These are phyloP conservation scores for Crocuta crocuta DNA, from an alignment of 2,113 vertebrate species.

Conservation along the genomic window DNA sequence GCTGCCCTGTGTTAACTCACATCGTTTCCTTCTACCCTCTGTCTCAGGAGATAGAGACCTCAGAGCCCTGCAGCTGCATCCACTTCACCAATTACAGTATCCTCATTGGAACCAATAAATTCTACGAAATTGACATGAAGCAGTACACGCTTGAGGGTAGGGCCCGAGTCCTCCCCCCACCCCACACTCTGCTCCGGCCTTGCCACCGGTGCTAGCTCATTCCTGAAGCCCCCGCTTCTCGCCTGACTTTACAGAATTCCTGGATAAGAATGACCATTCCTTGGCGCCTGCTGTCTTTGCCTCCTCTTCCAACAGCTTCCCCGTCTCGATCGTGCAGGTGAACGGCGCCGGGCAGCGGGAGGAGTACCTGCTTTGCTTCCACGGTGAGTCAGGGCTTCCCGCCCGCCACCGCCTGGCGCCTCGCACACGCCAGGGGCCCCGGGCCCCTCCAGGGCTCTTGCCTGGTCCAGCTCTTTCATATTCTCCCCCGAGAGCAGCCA, in stretches of 20 bases:
- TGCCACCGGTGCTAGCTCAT: rapidly evolving
- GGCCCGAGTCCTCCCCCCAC: neutral
- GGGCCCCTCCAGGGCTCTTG: too few species aligned
- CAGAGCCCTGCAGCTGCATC: conserved; percentile 99
- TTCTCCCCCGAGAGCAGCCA: neutral
- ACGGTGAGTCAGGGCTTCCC: conserved; percentile 87
- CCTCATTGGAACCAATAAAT: conserved; percentile 99
- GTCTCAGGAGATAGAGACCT: conserved; percentile 96
- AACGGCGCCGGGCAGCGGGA: conserved; percentile 95
- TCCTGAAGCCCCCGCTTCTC: neutral
- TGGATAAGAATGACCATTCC: conserved; percentile 98
- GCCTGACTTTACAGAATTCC: conserved; percentile 90
- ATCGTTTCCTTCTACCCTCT: neutral
- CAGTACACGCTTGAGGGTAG: conserved; percentile 97
- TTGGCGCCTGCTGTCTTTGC: conserved; percentile 96
- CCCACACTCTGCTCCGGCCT: neutral
- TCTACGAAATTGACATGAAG: conserved; percentile 99
- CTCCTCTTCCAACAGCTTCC: conserved; percentile 96
- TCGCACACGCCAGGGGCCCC: neutral
- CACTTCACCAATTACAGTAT: conserved; percentile 98
- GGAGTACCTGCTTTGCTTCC: conserved; percentile 98
- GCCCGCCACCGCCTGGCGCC: rapidly evolving
- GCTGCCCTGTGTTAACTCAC: neutral
- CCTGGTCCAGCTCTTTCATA: rapidly evolving
- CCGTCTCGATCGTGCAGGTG: conserved; percentile 97